Evolutionary conservation across 2,797 vertebrate species (phyloP).

Genomic region (Neosilurus hyrtlii): DNA sequence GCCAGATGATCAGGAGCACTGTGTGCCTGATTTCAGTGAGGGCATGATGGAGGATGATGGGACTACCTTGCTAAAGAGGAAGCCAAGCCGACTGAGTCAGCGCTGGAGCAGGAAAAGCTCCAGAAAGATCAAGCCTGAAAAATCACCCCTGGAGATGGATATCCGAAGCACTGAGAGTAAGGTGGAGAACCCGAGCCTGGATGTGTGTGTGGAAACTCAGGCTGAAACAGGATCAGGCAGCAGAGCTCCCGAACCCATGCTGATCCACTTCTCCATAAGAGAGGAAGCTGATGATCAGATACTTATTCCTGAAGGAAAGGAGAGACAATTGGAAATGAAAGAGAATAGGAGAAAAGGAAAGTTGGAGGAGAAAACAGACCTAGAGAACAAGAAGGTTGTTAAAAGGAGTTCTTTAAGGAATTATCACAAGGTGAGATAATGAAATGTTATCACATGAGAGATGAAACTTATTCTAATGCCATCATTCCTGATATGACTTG

Average conservation of each 20-base stretch:
- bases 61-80: constrained; percentile 66
- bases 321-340: constrained; percentile 53
- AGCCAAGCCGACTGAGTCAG: constrained; percentile 65
- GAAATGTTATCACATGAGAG: neutral
- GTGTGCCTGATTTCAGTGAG: constrained; percentile 58
- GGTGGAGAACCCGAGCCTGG: neutral
- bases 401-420: constrained; percentile 69
- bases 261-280: constrained; percentile 59
- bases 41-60: constrained; percentile 70
- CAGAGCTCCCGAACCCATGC: constrained; percentile 15
- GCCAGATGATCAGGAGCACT: constrained; percentile 53
- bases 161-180: constrained; percentile 20
- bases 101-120: constrained; percentile 74
- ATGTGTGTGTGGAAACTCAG: constrained; percentile 10
- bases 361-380: constrained; percentile 24
- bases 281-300: constrained; percentile 71
- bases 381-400: constrained; percentile 66
- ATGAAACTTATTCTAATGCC: constrained; percentile 9
- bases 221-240: constrained; percentile 20
- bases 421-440: constrained; percentile 72
- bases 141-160: constrained; percentile 28
- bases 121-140: constrained; percentile 56
- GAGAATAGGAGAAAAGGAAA: constrained; percentile 46
- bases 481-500: constrained; percentile 19
- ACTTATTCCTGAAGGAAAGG: constrained; percentile 61